Percentiles rank a stretch among this genome's conserved stretches.
These are phyloP conservation scores for Xyrauchen texanus DNA, from an alignment of 2,113 vertebrate genomes.

Conservation along the genomic window DNA sequence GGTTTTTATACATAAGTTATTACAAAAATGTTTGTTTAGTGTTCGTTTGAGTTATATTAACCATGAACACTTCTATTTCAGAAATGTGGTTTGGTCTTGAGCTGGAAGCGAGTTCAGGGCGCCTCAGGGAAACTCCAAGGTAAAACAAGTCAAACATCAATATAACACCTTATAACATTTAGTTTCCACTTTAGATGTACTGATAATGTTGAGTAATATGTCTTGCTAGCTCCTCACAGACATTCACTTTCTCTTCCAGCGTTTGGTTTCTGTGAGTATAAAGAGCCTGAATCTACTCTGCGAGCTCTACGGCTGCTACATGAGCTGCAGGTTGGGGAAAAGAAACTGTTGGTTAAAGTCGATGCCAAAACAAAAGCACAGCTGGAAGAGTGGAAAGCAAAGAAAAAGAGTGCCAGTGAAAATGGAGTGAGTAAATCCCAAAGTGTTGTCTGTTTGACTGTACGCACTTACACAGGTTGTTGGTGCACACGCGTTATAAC, in stretches of 20 bases:
- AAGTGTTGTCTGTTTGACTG: no score
- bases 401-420: constrained; percentile 91
- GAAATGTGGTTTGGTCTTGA: constrained; percentile 99
- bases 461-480: no score
- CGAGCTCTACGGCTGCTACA: constrained; percentile 91
- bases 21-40: no score
- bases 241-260: constrained; percentile 70
- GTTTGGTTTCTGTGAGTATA: constrained; percentile 98
- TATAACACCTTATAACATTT: background rate
- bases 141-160: constrained; percentile 60
- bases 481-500: no score
- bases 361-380: constrained; percentile 98
- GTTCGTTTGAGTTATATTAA: background rate
- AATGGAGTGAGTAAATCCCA: constrained; percentile 63
- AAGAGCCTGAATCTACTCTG: constrained; percentile 97
- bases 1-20: background rate
- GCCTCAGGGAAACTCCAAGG: constrained; percentile 99
- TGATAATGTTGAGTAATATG: background rate
- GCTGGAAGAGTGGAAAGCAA: constrained; percentile 97
- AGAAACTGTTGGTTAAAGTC: constrained; percentile 97
- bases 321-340: constrained; percentile 94
- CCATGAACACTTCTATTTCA: constrained; percentile 42
- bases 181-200: background rate
- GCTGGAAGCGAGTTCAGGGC: constrained; percentile 98
- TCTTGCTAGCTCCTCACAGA: background rate